Evolutionary conservation across 2,888 invertebrate species (phyloP).

Genomic region (Latrodectus elegans): DNA sequence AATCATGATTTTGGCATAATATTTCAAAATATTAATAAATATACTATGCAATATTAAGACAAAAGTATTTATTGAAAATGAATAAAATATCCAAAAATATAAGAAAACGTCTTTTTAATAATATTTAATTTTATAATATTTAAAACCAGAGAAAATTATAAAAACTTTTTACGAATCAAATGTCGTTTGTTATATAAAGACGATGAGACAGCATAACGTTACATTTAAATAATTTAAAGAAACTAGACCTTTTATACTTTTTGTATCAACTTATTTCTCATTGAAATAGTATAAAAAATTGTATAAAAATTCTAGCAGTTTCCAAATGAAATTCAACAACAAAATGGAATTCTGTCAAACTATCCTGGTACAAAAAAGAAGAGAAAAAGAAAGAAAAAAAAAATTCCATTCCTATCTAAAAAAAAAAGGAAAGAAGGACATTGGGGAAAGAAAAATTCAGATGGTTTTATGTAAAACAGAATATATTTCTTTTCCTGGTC

Average conservation of each 20-base stretch:
- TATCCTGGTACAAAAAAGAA: constrained; percentile 21
- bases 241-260: neutral
- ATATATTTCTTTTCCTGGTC: neutral
- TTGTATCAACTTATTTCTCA: neutral
- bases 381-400: neutral
- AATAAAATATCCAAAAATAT: too few species aligned
- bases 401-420: neutral
- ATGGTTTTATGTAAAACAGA: constrained; percentile 55
- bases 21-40: too few species aligned
- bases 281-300: neutral
- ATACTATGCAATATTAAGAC: too few species aligned
- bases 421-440: neutral
- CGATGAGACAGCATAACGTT: too few species aligned
- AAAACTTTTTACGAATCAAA: too few species aligned
- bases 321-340: constrained; percentile 31
- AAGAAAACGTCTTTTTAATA: too few species aligned
- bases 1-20: too few species aligned
- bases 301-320: neutral
- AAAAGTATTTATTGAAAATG: too few species aligned
- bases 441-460: constrained; percentile 28
- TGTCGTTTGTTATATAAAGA: too few species aligned
- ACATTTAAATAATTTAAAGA: too few species aligned
- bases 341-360: constrained; percentile 39
- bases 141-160: too few species aligned
- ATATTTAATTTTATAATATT: too few species aligned